phyloP scores from a whole-genome alignment of 2,113 vertebrate genomes.

The Antennarius striatus region DNA sequence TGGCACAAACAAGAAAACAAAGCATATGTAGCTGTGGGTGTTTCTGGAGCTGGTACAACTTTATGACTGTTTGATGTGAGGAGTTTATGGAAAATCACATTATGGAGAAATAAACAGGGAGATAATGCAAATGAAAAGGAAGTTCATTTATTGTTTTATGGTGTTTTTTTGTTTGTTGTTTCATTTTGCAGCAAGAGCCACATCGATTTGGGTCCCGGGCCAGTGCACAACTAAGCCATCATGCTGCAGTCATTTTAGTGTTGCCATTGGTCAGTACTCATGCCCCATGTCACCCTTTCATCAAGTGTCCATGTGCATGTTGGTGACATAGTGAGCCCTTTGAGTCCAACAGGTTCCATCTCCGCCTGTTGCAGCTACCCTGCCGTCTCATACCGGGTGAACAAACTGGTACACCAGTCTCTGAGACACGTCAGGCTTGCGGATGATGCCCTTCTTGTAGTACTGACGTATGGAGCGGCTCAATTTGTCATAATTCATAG shows the following conservation, averaged over 20 bases:
- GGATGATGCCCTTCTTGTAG: constrained; percentile 99
- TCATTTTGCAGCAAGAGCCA: constrained; percentile 26
- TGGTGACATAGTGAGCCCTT: not conserved
- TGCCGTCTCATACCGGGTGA: constrained; percentile 84
- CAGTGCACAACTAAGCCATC: constrained; percentile 10
- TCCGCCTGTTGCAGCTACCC: not conserved
- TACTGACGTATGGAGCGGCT: constrained; percentile 99
- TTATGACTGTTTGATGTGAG: not conserved
- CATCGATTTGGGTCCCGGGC: constrained; percentile 15
- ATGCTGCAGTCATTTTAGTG: constrained; percentile 10
- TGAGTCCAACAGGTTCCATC: constrained; percentile 4
- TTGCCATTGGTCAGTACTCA: constrained; percentile 58
- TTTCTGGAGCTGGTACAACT: constrained; percentile 10
- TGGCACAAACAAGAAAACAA: constrained; percentile 21
- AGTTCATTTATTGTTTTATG: constrained; percentile 28
- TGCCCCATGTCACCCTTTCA: constrained; percentile 26
- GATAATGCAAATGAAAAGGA: constrained; percentile 66
- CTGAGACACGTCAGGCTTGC: constrained; percentile 96
- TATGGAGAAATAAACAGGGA: constrained; percentile 64
- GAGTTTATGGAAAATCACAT: not conserved
- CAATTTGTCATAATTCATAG: constrained; percentile 99
- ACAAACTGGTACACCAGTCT: constrained; percentile 99
- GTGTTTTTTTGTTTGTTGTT: constrained; percentile 9
- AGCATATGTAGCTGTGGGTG: constrained; percentile 31
- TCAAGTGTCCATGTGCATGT: constrained; percentile 37